Base-by-base conservation (phyloP, 2,797 vertebrate species). In the Urosaurus nigricauda region DNA sequence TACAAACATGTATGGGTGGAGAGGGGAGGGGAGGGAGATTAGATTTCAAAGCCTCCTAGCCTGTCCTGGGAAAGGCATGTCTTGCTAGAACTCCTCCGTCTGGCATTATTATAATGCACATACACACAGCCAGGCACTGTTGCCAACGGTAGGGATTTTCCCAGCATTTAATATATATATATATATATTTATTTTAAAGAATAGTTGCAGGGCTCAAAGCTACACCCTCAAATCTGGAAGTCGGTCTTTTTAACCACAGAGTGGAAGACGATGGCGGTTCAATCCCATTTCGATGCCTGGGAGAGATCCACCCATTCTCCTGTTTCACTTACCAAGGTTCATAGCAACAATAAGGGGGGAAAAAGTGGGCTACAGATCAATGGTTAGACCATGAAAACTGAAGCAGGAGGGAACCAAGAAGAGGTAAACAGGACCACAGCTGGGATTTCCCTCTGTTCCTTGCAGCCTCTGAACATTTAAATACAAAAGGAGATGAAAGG, bases 11-110 rank as follows among this genome's bases (percentile, higher is more conserved):
- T 12, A 82, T 2, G 43, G 70, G 83, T 53, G 78, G 26, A 84
- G 32, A 85, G 29, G 65, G 53, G 37, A 51, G 51, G 63, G 60
- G 3, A 43, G 87, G n/a, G 65, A 77, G 88, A 89, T 89, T 89
- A 77, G 84, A 89, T 89, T 89, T 89, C 88, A 89, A 89, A 89
- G 88, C 43, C 84, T 89, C 84, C 43, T 81, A 40, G 88, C 88
- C 88, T 77, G 84, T 82, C 88, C 88, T 82, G 58, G 80, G 79
- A 89, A 88, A 68, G 88, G 79, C 84, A 83, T 82, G 88, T 86
- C 75, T 86, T 68, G 84, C 63, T 78, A 78, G 77, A 79, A 68
- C 75, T 79, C 75, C 70, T 75, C 70, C 29, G 73, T 82, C 88
- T 89, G 88, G 84, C 88, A 89, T 86, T 78, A 43, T 86, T 89